Evolutionary conservation across 2,113 vertebrate species (phyloP), one percentile per base, ranked within the genome.

Genomic region (Gymnarchus niloticus): DNA sequence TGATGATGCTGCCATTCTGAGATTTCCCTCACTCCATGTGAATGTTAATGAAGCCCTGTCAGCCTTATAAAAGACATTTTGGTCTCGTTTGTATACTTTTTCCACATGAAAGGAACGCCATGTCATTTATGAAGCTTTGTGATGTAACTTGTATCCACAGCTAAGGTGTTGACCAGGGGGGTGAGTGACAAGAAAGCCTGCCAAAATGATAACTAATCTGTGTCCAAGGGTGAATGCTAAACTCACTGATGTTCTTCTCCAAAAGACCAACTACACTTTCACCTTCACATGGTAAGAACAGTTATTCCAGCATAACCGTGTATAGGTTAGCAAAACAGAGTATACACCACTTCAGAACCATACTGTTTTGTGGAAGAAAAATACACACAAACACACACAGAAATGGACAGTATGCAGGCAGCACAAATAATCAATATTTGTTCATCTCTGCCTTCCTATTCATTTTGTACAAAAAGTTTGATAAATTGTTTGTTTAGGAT

Each of bases 41-140:
- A 78, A 78, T 19, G 19, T 7, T 48, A 78, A 78, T 78, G 37
- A 78, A 78, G 46, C 76, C 44, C 76, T 78, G 41, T 78, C 76
- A 48, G 76, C 37, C 46, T 78, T 78, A 48, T 14, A 78, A 44
- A 78, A 78, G 76, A 17, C 76, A 78, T n/a, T 78, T 48, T 78
- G 44, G 19, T 48, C 41, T 78, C 19, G 44, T 10, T 78, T 1
- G 21, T 78, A 9, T 48, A 46, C 19, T 41, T 76, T 65, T 33
- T 5, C 65, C 65, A 73, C 65, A 73, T 73, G 28, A 73, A 73
- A 61, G 3, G 76, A 48, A 48, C 37, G 44, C 44, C 76, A 48
- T 10, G 37, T 54, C 14, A n/a, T n/a, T n/a, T n/a, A n/a, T 41
- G 65, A 41, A 73, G 65, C 28, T 73, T 19, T 73, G 33, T 37